Evolutionary conservation across 2,888 invertebrate species (phyloP), one percentile per base, ranked within the genome.

Genomic region (Drosophila merina): DNA sequence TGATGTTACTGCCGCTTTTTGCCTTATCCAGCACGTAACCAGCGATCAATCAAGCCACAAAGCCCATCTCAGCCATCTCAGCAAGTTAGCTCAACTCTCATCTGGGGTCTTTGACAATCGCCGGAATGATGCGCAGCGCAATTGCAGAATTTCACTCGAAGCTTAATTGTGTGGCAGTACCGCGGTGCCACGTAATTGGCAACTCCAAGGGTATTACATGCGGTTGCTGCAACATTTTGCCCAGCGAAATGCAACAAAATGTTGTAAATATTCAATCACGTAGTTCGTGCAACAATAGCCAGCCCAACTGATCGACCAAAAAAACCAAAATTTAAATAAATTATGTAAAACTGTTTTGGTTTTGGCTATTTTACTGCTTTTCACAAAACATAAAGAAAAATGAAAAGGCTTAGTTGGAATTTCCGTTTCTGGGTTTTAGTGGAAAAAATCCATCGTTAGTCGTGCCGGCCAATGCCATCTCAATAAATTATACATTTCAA

Each of bases 181-280:
- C 44, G 45, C 59, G 56, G 47, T 70, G 76, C 55, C 75, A 75
- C 76, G 86, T 82, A 85, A 85, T 82, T 82, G 82, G 83, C 79
- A 75, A 73, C 72, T 63, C 85, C 85, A 81, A 84, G 82, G 75
- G 85, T 81, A 77, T 80, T 77, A 68, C 82, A 79, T 77, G 58
- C 54, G 48, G 55, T 70, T 68, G 69, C 74, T 2, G 63, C 64
- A 64, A 54, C 64, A 44, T 64, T 62, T 62, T 63, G 63, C 64
- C 47, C 48, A 44, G 56, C 72, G 73, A 59, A 59, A 59, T 77
- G 75, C 66, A 57, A 60, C 82, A 69, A 82, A 82, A 85, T 86
- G 82, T 86, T 82, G 86, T 76, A 86, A 88, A 84, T 84, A 77
- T 86, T 84, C 86, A 86, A 84, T 84, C 83, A 84, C 88, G 88